Conservation (phyloP, 1,140 invertebrate species). For the Ceratitis capitata region DNA sequence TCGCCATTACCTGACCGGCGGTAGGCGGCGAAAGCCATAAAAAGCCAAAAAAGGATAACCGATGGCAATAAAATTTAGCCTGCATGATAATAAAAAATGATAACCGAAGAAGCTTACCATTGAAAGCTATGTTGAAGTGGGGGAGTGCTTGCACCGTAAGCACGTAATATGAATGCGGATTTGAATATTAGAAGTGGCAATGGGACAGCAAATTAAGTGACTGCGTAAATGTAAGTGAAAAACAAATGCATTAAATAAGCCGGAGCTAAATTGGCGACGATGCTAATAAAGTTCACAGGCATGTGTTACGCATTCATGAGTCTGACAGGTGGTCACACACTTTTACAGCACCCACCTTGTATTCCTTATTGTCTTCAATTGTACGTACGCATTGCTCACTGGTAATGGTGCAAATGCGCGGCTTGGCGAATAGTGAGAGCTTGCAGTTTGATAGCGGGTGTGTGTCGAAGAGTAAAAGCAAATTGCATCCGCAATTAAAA, state of each 20-base stretch:
- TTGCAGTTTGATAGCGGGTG: not conserved
- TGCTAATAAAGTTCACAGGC: not conserved
- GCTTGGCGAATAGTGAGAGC: not conserved
- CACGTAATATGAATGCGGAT: not conserved
- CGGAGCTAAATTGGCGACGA: not conserved
- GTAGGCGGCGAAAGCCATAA: slow-evolving; percentile 1
- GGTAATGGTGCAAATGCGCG: no score
- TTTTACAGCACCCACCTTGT: not conserved
- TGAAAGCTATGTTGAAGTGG: no score
- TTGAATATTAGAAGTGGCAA: not conserved
- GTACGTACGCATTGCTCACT: not conserved
- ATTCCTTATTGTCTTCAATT: not conserved
- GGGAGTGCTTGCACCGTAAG: not conserved
- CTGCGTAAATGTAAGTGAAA: not conserved
- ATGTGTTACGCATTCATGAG: not conserved
- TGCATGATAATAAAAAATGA: not conserved
- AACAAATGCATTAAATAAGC: not conserved
- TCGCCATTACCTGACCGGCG: not conserved
- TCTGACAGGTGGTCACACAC: not conserved
- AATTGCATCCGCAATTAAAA: slow-evolving; percentile 36
- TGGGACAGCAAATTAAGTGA: not conserved
- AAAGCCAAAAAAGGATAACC: not conserved
- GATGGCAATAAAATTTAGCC: not conserved
- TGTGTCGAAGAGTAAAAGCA: not conserved
- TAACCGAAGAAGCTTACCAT: no score